Conservation (phyloP, 2,797 vertebrate genomes). For the Sebastes cheni region DNA sequence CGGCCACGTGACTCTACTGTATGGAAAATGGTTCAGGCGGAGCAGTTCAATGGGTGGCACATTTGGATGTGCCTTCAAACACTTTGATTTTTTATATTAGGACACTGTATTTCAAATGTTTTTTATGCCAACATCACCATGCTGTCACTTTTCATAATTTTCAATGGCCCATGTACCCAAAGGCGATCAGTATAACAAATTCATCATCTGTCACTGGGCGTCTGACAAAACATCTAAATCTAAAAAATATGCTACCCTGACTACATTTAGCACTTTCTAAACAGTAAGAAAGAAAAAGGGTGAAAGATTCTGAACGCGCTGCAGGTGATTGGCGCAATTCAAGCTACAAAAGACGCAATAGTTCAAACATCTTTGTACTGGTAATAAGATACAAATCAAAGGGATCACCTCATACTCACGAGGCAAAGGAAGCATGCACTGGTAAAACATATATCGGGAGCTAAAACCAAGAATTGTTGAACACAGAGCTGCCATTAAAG, state of each 20-base stretch:
- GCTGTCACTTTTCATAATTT: background rate
- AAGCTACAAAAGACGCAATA: slow-evolving; percentile 28
- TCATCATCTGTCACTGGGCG: background rate
- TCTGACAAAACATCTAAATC: slow-evolving; percentile 13
- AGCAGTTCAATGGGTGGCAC: slow-evolving; percentile 1
- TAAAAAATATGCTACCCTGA: slow-evolving; percentile 12
- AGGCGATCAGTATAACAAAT: slow-evolving; percentile 18
- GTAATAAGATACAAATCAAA: slow-evolving; percentile 42
- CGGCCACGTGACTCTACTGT: background rate
- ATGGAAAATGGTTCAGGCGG: background rate
- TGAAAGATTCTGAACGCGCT: slow-evolving; percentile 4
- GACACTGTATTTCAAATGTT: background rate
- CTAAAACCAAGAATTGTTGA: slow-evolving; percentile 27
- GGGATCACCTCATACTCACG: slow-evolving; percentile 9
- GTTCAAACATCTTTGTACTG: slow-evolving; percentile 37
- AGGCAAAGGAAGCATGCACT: slow-evolving; percentile 10
- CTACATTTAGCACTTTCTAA: slow-evolving; percentile 11
- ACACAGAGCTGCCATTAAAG: slow-evolving; percentile 14
- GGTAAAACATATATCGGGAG: slow-evolving; percentile 21
- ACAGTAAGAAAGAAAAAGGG: background rate
- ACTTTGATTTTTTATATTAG: background rate
- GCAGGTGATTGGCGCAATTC: slow-evolving; percentile 11
- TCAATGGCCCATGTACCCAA: background rate
- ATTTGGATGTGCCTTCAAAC: background rate
- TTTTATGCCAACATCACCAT: background rate